A percentile compares a stretch with the other conserved stretches of the same genome.
Conservation (phyloP, 1,140 invertebrate species). For the Lucilia cuprina region DNA sequence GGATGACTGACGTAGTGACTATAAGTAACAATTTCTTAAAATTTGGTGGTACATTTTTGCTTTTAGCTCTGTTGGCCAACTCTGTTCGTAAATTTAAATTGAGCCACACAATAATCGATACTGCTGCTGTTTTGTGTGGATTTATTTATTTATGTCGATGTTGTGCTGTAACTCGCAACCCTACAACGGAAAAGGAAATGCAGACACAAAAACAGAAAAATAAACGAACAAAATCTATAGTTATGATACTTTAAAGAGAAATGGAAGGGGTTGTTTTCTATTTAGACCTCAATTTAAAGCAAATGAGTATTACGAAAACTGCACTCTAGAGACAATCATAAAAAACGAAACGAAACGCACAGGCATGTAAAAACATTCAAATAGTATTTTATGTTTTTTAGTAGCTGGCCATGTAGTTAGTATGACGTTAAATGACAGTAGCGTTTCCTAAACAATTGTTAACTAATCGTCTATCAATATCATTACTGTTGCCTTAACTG, state of each 20-base stretch:
- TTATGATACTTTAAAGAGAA: neutral
- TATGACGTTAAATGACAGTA: neutral
- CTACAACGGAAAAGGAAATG: neutral
- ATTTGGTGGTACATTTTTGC: neutral
- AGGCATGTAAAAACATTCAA: neutral
- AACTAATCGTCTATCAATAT: slow-evolving; percentile 35
- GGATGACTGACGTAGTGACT: neutral
- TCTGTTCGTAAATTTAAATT: slow-evolving; percentile 29
- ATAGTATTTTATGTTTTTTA: neutral
- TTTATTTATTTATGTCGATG: neutral
- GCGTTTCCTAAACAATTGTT: slow-evolving; percentile 20
- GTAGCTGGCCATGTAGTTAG: neutral
- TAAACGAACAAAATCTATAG: neutral
- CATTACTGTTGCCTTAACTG: neutral
- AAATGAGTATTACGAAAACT: slow-evolving; percentile 31
- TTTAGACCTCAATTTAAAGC: slow-evolving; percentile 31
- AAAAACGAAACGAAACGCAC: neutral
- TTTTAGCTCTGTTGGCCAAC: neutral
- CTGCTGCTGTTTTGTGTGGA: slow-evolving; percentile 10
- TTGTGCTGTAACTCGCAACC: neutral
- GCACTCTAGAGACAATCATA: slow-evolving; percentile 18
- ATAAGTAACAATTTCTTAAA: neutral
- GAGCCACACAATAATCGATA: slow-evolving; percentile 37
- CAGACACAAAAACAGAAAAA: neutral
- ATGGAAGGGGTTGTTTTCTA: slow-evolving; percentile 19